Percentiles rank a stretch among this genome's conserved stretches.
Conservation (phyloP, 2,113 vertebrate species). For the Pteronura brasiliensis region DNA sequence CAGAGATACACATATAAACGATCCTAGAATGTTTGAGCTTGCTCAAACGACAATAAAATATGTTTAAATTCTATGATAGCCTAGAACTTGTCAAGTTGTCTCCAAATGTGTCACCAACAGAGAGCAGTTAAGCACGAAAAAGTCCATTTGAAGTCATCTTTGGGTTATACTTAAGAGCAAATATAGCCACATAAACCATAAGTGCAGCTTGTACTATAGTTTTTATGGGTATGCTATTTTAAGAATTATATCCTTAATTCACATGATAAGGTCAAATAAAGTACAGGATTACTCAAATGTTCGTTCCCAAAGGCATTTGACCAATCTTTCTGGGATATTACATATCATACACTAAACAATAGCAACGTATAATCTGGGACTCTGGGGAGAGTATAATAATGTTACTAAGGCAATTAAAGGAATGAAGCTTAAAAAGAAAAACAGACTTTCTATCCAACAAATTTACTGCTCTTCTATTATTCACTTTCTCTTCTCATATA, state of each 20-base stretch:
- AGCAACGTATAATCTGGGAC: neutral
- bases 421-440: neutral
- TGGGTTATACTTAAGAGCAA: neutral
- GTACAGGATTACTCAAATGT: neutral
- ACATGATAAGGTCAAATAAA: neutral
- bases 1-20: neutral
- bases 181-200: neutral
- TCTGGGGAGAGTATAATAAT: neutral
- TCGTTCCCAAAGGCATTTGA: neutral
- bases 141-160: neutral
- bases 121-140: neutral
- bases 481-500: constrained; percentile 25
- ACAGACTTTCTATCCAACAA: neutral
- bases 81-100: neutral
- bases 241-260: neutral
- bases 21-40: neutral
- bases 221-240: neutral
- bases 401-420: neutral
- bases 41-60: neutral
- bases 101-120: neutral
- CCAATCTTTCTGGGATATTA: neutral
- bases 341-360: neutral
- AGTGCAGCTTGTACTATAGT: neutral
- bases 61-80: neutral
- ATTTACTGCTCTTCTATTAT: neutral